phyloP scores from a whole-genome alignment of 2,113 vertebrate species.

The Scytalopus superciliaris region DNA sequence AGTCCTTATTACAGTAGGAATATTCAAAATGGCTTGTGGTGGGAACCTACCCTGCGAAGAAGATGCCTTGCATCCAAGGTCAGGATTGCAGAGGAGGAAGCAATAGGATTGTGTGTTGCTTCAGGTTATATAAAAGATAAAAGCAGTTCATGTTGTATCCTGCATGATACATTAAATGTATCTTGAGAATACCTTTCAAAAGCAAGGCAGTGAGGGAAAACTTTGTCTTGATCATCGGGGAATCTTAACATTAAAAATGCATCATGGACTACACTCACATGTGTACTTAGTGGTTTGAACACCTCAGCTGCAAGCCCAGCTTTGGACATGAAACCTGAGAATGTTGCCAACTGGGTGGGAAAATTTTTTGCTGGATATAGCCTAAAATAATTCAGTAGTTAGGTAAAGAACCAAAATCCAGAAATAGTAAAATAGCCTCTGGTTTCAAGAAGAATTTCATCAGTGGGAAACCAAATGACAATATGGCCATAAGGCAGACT shows the following conservation, averaged over 20 bases:
- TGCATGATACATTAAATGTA: not conserved
- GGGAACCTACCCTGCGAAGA: not conserved
- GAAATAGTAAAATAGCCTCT: not conserved
- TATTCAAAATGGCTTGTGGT: not conserved
- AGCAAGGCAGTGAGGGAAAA: not conserved
- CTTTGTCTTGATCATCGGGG: not conserved
- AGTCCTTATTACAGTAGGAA: not conserved
- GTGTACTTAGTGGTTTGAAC: not conserved
- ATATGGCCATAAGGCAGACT: not conserved
- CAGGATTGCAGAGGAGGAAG: not conserved
- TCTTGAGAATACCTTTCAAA: conserved; percentile 1
- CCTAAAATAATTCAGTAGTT: fast-evolving
- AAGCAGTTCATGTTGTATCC: not conserved
- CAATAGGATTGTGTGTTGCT: not conserved
- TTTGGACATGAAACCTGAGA: not conserved
- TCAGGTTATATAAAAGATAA: not conserved
- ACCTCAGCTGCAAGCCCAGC: not conserved
- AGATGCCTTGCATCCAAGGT: not conserved
- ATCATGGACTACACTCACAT: not conserved
- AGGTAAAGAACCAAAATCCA: not conserved
- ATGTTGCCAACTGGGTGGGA: not conserved
- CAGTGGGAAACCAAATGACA: not conserved
- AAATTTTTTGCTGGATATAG: not conserved
- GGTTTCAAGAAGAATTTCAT: not conserved
- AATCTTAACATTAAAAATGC: conserved; percentile 17